Percentiles rank a stretch among this genome's conserved stretches.
phyloP scores from a whole-genome alignment of 2,797 vertebrate species.

The Coendou prehensilis region DNA sequence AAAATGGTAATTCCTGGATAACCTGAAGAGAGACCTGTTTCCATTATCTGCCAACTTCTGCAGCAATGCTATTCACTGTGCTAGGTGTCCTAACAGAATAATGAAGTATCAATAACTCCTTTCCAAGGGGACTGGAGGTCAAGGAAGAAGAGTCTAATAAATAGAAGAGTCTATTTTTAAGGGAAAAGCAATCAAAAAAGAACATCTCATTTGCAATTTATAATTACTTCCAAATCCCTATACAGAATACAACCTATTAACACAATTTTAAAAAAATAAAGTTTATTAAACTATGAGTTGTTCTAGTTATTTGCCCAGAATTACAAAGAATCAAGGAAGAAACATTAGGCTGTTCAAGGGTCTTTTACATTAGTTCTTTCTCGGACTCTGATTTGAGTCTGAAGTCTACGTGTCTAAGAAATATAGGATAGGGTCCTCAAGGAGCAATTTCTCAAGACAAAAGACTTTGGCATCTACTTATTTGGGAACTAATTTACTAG shows the following conservation, averaged over 20 bases:
- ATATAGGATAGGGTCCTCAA: slow-evolving; percentile 30
- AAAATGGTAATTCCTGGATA: slow-evolving; percentile 72
- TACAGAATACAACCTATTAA: slow-evolving; percentile 85
- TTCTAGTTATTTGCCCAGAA: slow-evolving; percentile 64
- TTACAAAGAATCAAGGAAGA: slow-evolving; percentile 42
- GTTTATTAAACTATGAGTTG: slow-evolving; percentile 73
- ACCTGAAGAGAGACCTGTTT: slow-evolving; percentile 67
- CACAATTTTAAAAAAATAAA: slow-evolving; percentile 81
- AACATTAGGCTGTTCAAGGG: not conserved
- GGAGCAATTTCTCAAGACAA: slow-evolving; percentile 58
- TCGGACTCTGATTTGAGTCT: not conserved
- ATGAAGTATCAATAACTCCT: slow-evolving; percentile 38
- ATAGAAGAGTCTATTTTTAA: slow-evolving; percentile 87
- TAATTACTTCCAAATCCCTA: slow-evolving; percentile 90
- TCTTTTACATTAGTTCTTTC: not conserved
- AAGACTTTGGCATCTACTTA: slow-evolving; percentile 25
- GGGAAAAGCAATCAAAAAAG: slow-evolving; percentile 83
- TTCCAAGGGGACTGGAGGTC: slow-evolving; percentile 67
- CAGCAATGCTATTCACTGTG: slow-evolving; percentile 66
- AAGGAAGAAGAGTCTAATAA: slow-evolving; percentile 82
- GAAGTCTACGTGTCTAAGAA: slow-evolving; percentile 23
- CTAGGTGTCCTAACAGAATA: slow-evolving; percentile 52
- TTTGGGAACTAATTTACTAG: slow-evolving; percentile 1
- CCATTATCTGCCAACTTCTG: slow-evolving; percentile 73
- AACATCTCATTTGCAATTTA: slow-evolving; percentile 85